Percentiles rank a stretch among this genome's conserved stretches.
Evolutionary conservation across 2,113 vertebrate species (phyloP).

Genomic region (Isurus oxyrinchus): DNA sequence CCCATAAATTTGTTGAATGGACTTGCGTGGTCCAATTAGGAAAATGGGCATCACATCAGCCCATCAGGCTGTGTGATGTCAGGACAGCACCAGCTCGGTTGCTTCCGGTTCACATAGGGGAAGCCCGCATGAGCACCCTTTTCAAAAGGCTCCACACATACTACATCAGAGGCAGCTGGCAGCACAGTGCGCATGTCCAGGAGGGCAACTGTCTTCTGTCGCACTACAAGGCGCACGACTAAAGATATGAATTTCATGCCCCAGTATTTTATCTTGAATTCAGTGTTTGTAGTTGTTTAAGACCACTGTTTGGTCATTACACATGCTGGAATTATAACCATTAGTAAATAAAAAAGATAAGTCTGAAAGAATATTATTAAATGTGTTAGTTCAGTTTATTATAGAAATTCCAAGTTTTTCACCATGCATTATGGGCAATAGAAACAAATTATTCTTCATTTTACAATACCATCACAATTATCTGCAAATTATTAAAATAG

Average conservation of each 20-base stretch:
- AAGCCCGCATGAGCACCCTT: neutral
- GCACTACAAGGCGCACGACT: neutral
- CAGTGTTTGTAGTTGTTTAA: neutral
- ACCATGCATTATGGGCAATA: neutral
- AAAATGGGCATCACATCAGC: neutral
- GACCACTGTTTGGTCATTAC: neutral
- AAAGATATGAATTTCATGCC: neutral
- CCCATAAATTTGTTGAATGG: too few relatives aligned
- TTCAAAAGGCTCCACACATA: neutral
- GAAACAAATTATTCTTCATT: neutral
- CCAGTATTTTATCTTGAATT: neutral
- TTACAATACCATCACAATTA: neutral
- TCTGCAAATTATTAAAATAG: neutral
- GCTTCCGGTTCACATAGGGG: neutral
- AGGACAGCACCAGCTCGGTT: neutral
- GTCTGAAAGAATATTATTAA: neutral
- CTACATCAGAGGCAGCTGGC: neutral
- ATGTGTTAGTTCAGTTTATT: neutral
- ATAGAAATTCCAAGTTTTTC: neutral
- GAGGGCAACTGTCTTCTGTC: neutral
- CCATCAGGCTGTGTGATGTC: neutral
- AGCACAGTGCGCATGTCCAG: neutral
- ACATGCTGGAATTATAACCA: neutral
- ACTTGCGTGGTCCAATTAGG: neutral
- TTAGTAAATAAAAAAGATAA: neutral